phyloP scores from a whole-genome alignment of 2,888 invertebrate genomes.

The Agonum fuliginosum region DNA sequence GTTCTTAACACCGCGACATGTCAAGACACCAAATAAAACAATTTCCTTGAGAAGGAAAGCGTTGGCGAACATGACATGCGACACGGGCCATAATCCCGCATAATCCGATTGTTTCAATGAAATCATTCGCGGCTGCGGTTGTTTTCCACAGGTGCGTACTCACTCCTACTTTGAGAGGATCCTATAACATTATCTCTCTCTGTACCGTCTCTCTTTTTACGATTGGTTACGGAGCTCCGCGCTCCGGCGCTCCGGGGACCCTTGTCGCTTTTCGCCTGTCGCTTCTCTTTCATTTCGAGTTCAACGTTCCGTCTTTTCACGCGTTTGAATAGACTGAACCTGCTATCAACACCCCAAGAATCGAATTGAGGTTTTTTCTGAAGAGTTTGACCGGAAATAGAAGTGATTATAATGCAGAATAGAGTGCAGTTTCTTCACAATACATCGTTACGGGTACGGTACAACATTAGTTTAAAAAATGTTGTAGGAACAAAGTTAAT shows the following conservation, averaged over 20 bases:
- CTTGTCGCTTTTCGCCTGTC: constrained; percentile 32
- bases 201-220: constrained; percentile 27
- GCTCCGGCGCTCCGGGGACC: constrained; percentile 8
- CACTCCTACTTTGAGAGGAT: neutral
- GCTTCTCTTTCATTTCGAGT: constrained; percentile 43
- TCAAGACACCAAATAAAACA: constrained; percentile 13
- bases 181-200: neutral
- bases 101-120: constrained; percentile 56
- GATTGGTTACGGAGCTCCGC: neutral
- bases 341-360: constrained; percentile 10
- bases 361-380: constrained; percentile 23
- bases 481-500: too few relatives aligned
- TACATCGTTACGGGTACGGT: too few relatives aligned
- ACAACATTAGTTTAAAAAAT: too few relatives aligned
- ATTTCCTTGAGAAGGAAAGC: constrained; percentile 21
- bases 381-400: constrained; percentile 19
- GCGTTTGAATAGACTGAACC: constrained; percentile 39
- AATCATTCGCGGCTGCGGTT: constrained; percentile 43
- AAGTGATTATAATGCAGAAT: neutral
- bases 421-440: neutral
- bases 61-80: constrained; percentile 33
- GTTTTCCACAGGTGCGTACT: constrained; percentile 15
- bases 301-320: constrained; percentile 42
- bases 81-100: constrained; percentile 40
- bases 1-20: constrained; percentile 9